Base-by-base conservation (phyloP, 2,797 vertebrate species). In the Esox lucius region DNA sequence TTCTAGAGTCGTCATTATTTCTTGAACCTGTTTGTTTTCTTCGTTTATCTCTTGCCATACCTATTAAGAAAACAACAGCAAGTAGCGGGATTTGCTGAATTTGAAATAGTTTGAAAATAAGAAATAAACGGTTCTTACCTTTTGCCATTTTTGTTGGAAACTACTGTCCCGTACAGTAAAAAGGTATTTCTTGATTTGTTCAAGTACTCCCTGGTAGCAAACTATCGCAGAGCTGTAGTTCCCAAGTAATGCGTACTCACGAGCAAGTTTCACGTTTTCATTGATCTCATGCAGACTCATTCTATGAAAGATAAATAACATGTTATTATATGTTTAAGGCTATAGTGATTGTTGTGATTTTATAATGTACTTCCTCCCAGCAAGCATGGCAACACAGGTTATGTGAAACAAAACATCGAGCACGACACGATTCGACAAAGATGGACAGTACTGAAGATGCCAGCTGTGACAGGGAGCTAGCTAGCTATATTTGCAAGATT, bases 201-300 rank as follows among this genome's bases (percentile, higher is more conserved):
- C 96, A 51, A 99, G 93, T 68, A 98, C 90, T 66, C 98, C 98
- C 46, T 96, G 95, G 77, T 99, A 99, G 80, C 97, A 97, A 61
- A 99, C 96, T 72, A 95, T 94, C 0, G 98, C 97, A 3, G 98
- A 97, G 84, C 94, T 97, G 65, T 99, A 99, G 92, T 98, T 99
- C 71, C 98, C 98, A 87, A 99, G 92, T 78, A 99, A 81, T 3
- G 98, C 97, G 75, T 98, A 99, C 81, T 99, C 98, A 33, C 98
- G 94, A 71, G 97, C 98, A 89, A 99, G 87, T 85, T 98, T 98
- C 78, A 99, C 94, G 73, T 98, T 99, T 89, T 99, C 98, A 76
- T 90, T 96, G 85, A 99, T 98, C 91, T 98, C 97, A 78, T 93
- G 91, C 72, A 98, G 93, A 94, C 96, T 99, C 98, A 99, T 99